Conservation (phyloP, 2,113 vertebrate species). For the Xiphorhynchus elegans region DNA sequence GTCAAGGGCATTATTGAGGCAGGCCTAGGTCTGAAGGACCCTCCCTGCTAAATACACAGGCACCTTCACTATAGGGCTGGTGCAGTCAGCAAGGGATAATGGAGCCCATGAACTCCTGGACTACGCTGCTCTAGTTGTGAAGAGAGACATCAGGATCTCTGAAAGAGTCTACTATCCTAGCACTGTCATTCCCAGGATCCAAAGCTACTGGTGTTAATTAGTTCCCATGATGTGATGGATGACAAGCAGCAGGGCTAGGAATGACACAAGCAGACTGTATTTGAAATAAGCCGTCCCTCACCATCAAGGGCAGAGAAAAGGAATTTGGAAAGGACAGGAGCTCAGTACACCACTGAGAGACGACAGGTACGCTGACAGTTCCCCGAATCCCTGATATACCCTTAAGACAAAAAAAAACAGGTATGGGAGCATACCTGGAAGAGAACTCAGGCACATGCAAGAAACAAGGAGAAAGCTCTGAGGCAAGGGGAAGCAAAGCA, state of each 20-base stretch:
- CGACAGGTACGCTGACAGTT: not conserved
- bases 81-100: not conserved
- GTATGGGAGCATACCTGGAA: not conserved
- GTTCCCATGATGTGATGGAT: constrained; percentile 27
- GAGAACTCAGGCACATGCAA: not conserved
- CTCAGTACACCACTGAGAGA: not conserved
- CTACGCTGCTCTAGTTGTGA: not conserved
- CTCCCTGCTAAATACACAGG: not conserved
- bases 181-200: not conserved
- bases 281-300: constrained; percentile 14
- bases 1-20: constrained; percentile 56
- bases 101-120: not conserved
- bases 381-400: not conserved
- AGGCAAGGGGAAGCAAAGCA: not conserved
- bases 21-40: not conserved
- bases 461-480: not conserved
- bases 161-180: constrained; percentile 2
- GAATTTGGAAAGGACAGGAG: constrained; percentile 27
- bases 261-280: constrained; percentile 36
- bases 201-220: constrained; percentile 52
- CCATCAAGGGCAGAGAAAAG: constrained; percentile 41
- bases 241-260: constrained; percentile 32
- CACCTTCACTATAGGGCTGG: not conserved
- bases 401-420: not conserved
- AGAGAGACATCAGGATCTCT: not conserved